Conservation (phyloP, 1,140 invertebrate species). For the Heliconius eleuchia region DNA sequence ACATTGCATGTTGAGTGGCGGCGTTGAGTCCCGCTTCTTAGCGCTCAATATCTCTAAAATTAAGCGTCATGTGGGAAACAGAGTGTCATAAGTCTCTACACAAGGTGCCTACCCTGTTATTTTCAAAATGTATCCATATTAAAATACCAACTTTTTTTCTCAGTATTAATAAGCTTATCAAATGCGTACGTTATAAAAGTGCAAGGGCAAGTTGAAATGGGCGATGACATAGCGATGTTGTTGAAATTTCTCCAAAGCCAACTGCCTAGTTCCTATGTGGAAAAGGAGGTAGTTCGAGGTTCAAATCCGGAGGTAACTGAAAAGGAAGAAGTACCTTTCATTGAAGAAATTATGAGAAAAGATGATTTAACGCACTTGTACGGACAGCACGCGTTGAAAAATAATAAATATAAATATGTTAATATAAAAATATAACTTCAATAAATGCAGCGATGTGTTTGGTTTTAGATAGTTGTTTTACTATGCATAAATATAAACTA, state of each 20-base stretch:
- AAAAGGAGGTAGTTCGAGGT: not conserved
- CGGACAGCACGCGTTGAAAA: not conserved
- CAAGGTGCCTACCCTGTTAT: too few relatives aligned
- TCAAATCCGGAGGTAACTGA: not conserved
- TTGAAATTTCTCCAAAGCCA: not conserved
- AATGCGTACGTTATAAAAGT: not conserved
- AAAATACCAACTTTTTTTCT: not conserved
- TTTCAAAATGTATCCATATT: too few relatives aligned
- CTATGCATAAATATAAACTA: too few relatives aligned
- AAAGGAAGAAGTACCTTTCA: not conserved
- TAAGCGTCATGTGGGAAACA: too few relatives aligned
- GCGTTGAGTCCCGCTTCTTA: too few relatives aligned
- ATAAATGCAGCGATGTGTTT: not conserved
- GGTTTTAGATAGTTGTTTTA: too few relatives aligned
- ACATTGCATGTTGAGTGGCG: too few relatives aligned
- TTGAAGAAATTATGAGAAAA: slow-evolving; percentile 8
- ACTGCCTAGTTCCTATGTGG: not conserved
- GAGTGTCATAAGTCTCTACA: too few relatives aligned
- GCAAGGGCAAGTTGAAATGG: not conserved
- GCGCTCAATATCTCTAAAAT: too few relatives aligned
- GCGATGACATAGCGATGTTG: not conserved
- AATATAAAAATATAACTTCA: slow-evolving; percentile 8
- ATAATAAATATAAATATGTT: not conserved
- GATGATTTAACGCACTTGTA: not conserved
- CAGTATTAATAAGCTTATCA: not conserved